Evolutionary conservation across 2,888 invertebrate genomes (phyloP).

Genomic region (Abrostola tripartita): DNA sequence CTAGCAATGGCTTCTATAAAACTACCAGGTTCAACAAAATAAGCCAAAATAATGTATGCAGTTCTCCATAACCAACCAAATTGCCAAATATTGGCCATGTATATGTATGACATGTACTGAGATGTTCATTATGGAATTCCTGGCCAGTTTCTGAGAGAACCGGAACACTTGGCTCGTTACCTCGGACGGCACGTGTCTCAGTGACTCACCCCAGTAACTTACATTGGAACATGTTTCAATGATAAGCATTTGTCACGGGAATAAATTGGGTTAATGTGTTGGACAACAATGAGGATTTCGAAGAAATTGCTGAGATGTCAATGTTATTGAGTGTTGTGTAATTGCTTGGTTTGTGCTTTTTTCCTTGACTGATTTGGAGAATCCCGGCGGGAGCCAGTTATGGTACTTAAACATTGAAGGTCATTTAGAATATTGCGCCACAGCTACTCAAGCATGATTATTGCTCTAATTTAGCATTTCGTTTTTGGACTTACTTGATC

Average conservation of each 20-base stretch:
- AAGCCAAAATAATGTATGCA: no score
- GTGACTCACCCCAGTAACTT: constrained; percentile 35
- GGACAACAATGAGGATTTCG: constrained; percentile 26
- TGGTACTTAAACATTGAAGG: constrained; percentile 1
- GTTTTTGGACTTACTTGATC: no score
- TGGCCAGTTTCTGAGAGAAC: constrained; percentile 6
- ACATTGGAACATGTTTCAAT: constrained; percentile 38
- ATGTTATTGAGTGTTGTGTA: constrained; percentile 18
- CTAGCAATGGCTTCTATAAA: no score
- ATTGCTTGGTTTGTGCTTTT: constrained; percentile 12
- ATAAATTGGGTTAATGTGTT: constrained; percentile 37
- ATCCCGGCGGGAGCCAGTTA: constrained; percentile 6
- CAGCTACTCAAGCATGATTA: no score
- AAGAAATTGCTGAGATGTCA: constrained; percentile 25
- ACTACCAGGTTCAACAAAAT: no score
- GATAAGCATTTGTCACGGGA: constrained; percentile 26
- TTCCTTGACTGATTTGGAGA: constrained; percentile 20
- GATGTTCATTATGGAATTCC: constrained; percentile 6
- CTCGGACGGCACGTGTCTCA: constrained; percentile 11
- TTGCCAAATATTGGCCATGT: no score
- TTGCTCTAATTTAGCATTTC: no score
- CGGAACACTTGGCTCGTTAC: constrained; percentile 1
- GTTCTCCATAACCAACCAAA: no score
- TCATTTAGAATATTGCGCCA: not conserved
- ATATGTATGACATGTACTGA: constrained; percentile 63